Percentiles rank a stretch among this genome's conserved stretches.
These are phyloP conservation scores for Caenorhabditis plicata DNA, from an alignment of 2,888 invertebrate species.

Conservation along the genomic window DNA sequence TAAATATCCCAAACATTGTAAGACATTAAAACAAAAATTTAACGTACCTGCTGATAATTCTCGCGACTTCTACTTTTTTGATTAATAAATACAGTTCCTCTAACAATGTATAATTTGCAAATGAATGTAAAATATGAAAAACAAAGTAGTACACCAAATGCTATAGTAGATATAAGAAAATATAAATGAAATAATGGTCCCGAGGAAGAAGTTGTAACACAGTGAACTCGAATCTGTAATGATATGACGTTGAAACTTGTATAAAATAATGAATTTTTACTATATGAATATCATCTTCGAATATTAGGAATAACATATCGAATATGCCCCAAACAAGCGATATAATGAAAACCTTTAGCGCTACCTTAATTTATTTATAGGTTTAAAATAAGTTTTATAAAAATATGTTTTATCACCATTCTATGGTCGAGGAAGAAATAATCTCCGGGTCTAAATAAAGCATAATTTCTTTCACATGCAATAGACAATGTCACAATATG, in stretches of 20 bases:
- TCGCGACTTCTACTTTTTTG: slow-evolving; percentile 20
- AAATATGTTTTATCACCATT: slow-evolving; percentile 15
- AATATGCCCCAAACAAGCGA: slow-evolving; percentile 32
- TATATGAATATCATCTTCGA: slow-evolving; percentile 36
- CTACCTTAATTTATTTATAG: slow-evolving; percentile 20
- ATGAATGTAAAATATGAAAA: slow-evolving; percentile 36
- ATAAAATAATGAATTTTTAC: slow-evolving; percentile 17
- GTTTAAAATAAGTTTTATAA: background rate
- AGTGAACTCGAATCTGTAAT: slow-evolving; percentile 46
- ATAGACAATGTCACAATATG: slow-evolving; percentile 41
- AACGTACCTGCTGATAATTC: slow-evolving; percentile 32
- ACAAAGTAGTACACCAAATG: slow-evolving; percentile 31
- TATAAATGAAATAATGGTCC: slow-evolving; percentile 42
- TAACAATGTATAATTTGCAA: slow-evolving; percentile 34
- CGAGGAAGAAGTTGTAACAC: slow-evolving; percentile 47
- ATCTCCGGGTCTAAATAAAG: slow-evolving; percentile 33
- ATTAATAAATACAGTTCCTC: slow-evolving; percentile 32
- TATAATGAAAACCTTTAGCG: slow-evolving; percentile 27
- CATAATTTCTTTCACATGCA: slow-evolving; percentile 40
- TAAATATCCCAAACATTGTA: slow-evolving; percentile 9
- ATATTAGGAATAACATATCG: slow-evolving; percentile 35
- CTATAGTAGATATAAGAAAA: slow-evolving; percentile 37
- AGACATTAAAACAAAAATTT: slow-evolving; percentile 1
- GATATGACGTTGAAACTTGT: too few species aligned
- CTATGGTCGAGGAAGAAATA: slow-evolving; percentile 40